Percentiles rank a stretch among this genome's conserved stretches.
Evolutionary conservation across 2,888 invertebrate species (phyloP).

Genomic region (Tryphoninae sp.): DNA sequence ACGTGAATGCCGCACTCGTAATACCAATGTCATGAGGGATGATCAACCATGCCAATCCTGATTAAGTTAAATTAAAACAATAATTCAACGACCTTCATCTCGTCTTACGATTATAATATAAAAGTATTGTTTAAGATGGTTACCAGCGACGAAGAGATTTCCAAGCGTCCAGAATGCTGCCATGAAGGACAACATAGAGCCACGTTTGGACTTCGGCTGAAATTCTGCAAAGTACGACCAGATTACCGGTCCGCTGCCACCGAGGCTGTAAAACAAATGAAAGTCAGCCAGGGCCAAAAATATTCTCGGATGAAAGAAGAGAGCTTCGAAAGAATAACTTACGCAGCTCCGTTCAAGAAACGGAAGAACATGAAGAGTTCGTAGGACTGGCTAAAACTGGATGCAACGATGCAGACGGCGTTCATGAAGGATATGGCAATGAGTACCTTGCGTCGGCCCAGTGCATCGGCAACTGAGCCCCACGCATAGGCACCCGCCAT

Average conservation of each 20-base stretch:
- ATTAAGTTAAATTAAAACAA: constrained; percentile 38
- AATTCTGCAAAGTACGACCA: constrained; percentile 98
- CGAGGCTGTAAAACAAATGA: constrained; percentile 84
- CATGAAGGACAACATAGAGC: constrained; percentile 96
- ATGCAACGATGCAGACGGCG: constrained; percentile 93
- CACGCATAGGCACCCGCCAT: constrained; percentile 97
- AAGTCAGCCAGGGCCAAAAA: too few relatives aligned
- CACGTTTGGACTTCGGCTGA: constrained; percentile 94
- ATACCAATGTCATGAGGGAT: constrained; percentile 86
- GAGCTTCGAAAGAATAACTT: constrained; percentile 82
- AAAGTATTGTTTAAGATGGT: constrained; percentile 73
- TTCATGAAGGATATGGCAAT: constrained; percentile 95
- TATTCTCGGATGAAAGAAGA: too few relatives aligned
- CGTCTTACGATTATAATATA: constrained; percentile 62
- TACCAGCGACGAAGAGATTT: constrained; percentile 94
- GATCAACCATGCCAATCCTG: constrained; percentile 84
- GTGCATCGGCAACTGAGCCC: constrained; percentile 94
- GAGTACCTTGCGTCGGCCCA: constrained; percentile 93
- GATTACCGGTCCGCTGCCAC: constrained; percentile 95
- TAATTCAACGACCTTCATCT: neutral
- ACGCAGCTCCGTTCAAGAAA: constrained; percentile 97
- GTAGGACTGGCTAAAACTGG: constrained; percentile 94
- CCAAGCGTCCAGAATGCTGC: constrained; percentile 98
- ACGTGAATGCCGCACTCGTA: constrained; percentile 86
- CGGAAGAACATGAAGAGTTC: constrained; percentile 94